phyloP scores from a whole-genome alignment of 2,113 vertebrate genomes.

The Ammospiza caudacuta region DNA sequence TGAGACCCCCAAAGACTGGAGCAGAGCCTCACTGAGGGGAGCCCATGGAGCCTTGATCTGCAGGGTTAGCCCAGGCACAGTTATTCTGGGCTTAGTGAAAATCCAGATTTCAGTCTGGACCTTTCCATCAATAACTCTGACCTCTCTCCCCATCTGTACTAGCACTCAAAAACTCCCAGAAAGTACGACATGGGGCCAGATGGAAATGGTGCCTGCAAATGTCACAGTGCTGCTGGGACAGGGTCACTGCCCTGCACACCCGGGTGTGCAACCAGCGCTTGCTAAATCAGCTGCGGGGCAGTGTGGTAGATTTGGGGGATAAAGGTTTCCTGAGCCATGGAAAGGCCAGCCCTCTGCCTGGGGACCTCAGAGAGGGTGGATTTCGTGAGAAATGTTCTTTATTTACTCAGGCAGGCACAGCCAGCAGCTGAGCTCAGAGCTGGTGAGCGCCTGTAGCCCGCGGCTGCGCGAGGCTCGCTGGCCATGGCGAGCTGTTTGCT shows the following conservation, averaged over 20 bases:
- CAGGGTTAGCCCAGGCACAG: background rate
- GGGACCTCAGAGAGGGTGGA: background rate
- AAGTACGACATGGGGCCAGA: background rate
- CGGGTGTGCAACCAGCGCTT: background rate
- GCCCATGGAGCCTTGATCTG: background rate
- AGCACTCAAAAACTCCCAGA: background rate
- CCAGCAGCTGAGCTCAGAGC: slow-evolving; percentile 42
- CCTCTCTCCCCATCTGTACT: background rate
- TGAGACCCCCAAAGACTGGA: background rate
- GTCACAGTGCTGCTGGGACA: background rate
- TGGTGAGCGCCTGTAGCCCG: background rate
- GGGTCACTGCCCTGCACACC: background rate
- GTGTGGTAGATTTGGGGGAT: background rate
- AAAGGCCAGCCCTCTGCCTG: background rate
- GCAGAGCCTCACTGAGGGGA: background rate
- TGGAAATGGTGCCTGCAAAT: background rate
- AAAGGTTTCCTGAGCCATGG: background rate
- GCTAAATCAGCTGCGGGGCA: background rate
- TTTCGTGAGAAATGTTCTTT: background rate
- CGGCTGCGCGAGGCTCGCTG: background rate
- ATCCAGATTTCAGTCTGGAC: background rate
- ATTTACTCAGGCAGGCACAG: background rate
- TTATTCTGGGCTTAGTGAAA: background rate
- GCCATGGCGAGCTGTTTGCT: background rate
- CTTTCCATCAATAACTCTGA: background rate